Evolutionary conservation across 2,113 vertebrate genomes (phyloP), one percentile per base, ranked within the genome.

Genomic region (Ariopsis seemanni): DNA sequence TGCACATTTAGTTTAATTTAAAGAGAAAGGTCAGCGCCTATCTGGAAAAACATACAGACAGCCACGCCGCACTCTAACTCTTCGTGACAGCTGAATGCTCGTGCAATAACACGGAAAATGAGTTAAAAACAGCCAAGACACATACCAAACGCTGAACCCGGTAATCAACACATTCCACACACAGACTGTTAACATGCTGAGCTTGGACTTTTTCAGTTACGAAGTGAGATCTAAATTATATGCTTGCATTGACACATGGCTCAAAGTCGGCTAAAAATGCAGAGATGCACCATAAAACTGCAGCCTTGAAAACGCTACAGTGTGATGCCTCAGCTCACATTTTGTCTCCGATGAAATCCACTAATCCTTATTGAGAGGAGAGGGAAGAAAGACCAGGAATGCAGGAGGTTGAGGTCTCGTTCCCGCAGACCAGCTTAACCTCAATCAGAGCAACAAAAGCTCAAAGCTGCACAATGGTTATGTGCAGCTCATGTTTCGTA

Each of bases 161-260:
- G 69, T 65, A 86, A 86, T 86, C 85, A 86, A 86, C 74, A 79
- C 85, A 78, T 79, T 86, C 85, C 42, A 25, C 48, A 53, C 48
- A 53, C 48, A 67, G 50, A 53, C 42, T 20, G 14, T 6, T 50
- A 53, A 85, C 25, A 52, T 67, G 84, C 84, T 78, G 75, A 86
- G 74, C 22, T 86, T 34, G 34, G 60, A 86, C 48, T 67, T 79
- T 85, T 53, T 69, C 62, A 42, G 18, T 30, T 55, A 75, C 27
- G 30, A 55, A 34, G 34, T 71, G 22, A 78, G 58, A 52, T 86
- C 50, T 8, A 80, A 80, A 80, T 67, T 75, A 86, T 86, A 65
- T 2, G 75, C 62, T 58, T 80, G 60, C 62, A 30, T 30, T 60
- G 60, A 50, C 57, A 20, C 57, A 63, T 0, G 69, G 34, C 11